Conservation (phyloP, 2,113 vertebrate genomes). For the Sclerurus mexicanus region DNA sequence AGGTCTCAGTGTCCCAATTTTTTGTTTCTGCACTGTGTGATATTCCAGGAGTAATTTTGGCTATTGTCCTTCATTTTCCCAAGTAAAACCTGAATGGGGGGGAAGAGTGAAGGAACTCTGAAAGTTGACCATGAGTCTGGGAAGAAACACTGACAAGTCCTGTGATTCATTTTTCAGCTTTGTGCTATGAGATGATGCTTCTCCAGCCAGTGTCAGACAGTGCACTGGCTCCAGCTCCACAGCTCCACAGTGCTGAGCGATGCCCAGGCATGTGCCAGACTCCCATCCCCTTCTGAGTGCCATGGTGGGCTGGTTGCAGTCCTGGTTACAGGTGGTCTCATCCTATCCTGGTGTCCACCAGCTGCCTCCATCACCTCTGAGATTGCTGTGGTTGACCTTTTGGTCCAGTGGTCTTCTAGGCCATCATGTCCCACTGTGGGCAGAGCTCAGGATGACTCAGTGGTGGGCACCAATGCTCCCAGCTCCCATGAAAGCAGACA, state of each 20-base stretch:
- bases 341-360: neutral
- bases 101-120: neutral
- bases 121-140: neutral
- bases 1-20: neutral
- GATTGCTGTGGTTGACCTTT: neutral
- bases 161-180: neutral
- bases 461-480: neutral
- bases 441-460: neutral
- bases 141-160: accelerated
- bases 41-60: neutral
- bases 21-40: neutral
- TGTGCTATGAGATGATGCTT: neutral
- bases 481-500: neutral
- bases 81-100: neutral
- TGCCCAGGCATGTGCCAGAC: accelerated
- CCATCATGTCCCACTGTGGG: neutral
- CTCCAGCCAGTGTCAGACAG: neutral
- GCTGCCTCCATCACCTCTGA: neutral
- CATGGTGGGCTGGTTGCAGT: neutral
- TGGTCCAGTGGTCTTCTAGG: neutral
- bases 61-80: neutral
- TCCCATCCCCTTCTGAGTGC: neutral
- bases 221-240: neutral
- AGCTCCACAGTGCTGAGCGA: neutral
- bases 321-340: neutral